Evolutionary conservation across 1,140 invertebrate species (phyloP), one percentile per base, ranked within the genome.

Genomic region (Zaprionus africanus): DNA sequence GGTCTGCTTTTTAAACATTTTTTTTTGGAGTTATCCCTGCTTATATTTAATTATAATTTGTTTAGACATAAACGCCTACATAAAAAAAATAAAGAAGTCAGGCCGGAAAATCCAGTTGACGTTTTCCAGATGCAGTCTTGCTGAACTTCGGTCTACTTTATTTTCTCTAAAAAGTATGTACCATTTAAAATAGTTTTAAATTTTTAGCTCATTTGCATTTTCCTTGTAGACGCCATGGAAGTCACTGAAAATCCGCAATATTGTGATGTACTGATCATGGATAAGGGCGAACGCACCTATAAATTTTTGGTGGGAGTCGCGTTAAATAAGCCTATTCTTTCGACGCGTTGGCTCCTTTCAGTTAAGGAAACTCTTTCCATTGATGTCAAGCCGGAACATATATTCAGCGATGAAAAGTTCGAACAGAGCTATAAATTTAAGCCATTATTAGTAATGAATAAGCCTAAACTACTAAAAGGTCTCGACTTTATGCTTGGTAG

Each of bases 261-360:
- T 6, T 90, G 74, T 34, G 78, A 88, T 38, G 9, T 90, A 0
- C 54, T 90, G 0, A 62, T 88, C 2, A 90, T 88, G 84, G 85
- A 88, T 38, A 81, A 58, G 12, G 84, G 84, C 2, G 84, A 88
- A 41, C 84, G 84, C 4, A 88, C 84, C 0, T 88, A 68, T 31
- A 88, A 88, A 26, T 90, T 88, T 28, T 79, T 88, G 5, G 34
- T 69, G 3, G 71, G 49, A 1, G 38, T 88, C 7, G 84, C 84
- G 12, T 36, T 46, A 1, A 84, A 66, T 54, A 90, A 81, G 13
- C 84, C 84, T 0, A 67, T 88, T 9, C 54, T 88, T 3, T 73
- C 51, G 9, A 36, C 67, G 3, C 19, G 43, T 13, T 88, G 84
- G 84, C 53, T 88, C 1, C 17, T 81, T 7, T 49, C 49, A 0